phyloP scores from a whole-genome alignment of 2,113 vertebrate genomes.

The Neogale vison region DNA sequence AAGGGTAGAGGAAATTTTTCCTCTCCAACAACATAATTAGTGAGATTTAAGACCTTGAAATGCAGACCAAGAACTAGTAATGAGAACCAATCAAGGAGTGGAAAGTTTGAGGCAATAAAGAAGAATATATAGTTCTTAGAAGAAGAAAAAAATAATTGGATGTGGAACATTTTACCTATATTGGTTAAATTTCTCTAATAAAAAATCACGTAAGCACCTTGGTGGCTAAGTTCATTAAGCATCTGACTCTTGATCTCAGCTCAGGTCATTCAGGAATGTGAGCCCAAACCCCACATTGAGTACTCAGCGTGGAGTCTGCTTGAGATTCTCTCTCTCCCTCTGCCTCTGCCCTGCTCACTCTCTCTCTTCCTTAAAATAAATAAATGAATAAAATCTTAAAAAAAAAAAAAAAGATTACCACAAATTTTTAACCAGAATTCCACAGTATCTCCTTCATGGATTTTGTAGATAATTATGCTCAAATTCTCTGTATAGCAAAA shows the following conservation, averaged over 20 bases:
- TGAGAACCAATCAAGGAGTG: neutral
- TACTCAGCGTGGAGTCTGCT: neutral
- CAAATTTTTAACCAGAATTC: neutral
- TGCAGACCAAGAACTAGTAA: neutral
- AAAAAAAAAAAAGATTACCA: neutral
- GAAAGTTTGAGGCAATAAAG: neutral
- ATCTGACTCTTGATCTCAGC: neutral
- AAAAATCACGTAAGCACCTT: neutral
- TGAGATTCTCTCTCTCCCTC: neutral
- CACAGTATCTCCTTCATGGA: neutral
- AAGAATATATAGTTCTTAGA: neutral
- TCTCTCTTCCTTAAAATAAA: neutral
- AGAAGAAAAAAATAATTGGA: neutral
- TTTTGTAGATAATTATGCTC: neutral
- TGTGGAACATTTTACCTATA: neutral
- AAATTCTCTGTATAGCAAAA: neutral
- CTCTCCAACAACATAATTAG: neutral
- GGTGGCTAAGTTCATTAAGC: neutral
- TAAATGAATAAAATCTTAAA: neutral
- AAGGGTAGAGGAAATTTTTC: neutral
- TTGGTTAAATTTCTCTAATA: neutral
- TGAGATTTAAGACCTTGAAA: neutral
- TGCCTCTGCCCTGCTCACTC: neutral
- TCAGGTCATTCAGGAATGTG: neutral
- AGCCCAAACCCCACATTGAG: neutral